Evolutionary conservation across 2,113 vertebrate species (phyloP).

Genomic region (Pandion haliaetus): DNA sequence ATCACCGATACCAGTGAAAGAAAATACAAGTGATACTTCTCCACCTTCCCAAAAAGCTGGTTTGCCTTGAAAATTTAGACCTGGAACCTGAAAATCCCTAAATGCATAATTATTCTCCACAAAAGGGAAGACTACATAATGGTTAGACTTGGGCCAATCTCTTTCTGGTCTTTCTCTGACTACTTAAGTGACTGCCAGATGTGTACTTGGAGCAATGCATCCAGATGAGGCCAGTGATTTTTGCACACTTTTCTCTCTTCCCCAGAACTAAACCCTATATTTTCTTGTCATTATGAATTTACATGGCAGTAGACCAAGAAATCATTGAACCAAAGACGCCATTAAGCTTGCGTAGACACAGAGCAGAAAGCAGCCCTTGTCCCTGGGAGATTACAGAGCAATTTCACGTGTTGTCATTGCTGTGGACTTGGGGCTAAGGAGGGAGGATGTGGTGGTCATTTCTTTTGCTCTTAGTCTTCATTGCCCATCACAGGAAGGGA

Average conservation of each 20-base stretch:
- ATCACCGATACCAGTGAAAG: background rate
- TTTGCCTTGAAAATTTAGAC: background rate
- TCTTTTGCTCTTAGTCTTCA: background rate
- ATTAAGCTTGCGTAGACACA: background rate
- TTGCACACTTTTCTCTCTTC: background rate
- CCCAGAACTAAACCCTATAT: background rate
- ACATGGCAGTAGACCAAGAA: background rate
- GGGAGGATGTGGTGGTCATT: background rate
- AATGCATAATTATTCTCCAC: background rate
- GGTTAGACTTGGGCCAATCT: background rate
- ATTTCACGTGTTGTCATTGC: background rate
- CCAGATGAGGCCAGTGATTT: background rate
- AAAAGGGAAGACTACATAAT: background rate
- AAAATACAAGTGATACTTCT: background rate
- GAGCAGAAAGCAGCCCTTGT: background rate
- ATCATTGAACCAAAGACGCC: background rate
- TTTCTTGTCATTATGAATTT: background rate
- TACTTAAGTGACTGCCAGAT: background rate
- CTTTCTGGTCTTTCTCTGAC: background rate
- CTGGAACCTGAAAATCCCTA: background rate
- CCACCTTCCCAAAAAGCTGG: background rate
- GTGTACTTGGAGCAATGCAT: background rate
- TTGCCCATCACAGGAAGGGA: accelerated
- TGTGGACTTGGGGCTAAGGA: background rate
- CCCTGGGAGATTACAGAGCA: background rate